phyloP scores from a whole-genome alignment of 2,113 vertebrate genomes.

The Leptodactylus fuscus region DNA sequence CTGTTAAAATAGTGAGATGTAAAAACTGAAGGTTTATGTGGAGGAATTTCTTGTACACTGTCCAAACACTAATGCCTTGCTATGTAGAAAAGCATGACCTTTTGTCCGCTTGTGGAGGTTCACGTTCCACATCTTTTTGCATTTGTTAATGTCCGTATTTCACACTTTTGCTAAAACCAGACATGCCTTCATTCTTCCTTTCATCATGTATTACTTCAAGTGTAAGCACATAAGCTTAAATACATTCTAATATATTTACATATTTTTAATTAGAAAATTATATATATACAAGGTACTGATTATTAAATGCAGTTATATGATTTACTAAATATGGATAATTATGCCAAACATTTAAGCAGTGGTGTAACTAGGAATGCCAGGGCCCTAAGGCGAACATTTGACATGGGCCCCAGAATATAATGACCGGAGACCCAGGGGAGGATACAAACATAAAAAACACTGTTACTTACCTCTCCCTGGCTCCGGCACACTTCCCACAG shows the following conservation, averaged over 20 bases:
- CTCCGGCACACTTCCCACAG: too few relatives aligned
- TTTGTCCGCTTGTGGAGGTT: constrained; percentile 44
- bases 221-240: neutral
- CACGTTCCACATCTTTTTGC: constrained; percentile 37
- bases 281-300: too few relatives aligned
- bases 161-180: constrained; percentile 20
- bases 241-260: neutral
- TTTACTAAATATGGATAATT: too few relatives aligned
- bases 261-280: neutral
- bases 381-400: too few relatives aligned
- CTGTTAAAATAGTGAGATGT: constrained; percentile 59
- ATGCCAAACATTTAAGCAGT: too few relatives aligned
- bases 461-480: too few relatives aligned
- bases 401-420: too few relatives aligned
- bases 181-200: constrained; percentile 8
- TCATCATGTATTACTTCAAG: neutral
- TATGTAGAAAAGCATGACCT: constrained; percentile 49
- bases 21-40: constrained; percentile 30
- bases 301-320: too few relatives aligned
- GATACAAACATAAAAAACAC: too few relatives aligned
- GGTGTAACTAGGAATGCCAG: too few relatives aligned
- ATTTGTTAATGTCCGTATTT: constrained; percentile 44
- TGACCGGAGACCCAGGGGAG: too few relatives aligned
- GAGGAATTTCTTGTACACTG: constrained; percentile 60
- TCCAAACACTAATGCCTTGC: constrained; percentile 55